Evolutionary conservation across 2,797 vertebrate species (phyloP).

Genomic region (Leuciscus waleckii): DNA sequence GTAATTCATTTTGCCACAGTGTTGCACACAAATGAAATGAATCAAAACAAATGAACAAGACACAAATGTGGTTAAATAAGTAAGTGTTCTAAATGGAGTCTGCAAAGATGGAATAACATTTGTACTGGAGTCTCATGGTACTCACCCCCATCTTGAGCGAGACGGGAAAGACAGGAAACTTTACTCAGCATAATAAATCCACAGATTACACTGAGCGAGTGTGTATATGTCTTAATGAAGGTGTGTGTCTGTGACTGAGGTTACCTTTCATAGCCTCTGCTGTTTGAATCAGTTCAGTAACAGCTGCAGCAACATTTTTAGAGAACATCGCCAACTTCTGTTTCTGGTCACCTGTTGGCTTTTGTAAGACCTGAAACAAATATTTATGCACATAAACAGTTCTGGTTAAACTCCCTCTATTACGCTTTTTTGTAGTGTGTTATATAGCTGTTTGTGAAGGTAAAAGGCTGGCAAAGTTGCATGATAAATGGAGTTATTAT

Average conservation of each 20-base stretch:
- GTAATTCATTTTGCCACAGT: background rate
- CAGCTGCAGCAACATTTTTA: slow-evolving; percentile 87
- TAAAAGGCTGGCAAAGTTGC: background rate
- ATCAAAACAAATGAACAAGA: background rate
- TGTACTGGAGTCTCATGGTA: slow-evolving; percentile 53
- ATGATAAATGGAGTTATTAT: background rate
- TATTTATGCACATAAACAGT: slow-evolving; percentile 3
- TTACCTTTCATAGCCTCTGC: slow-evolving; percentile 96
- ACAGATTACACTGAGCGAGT: background rate
- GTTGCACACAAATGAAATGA: background rate
- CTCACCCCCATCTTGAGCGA: slow-evolving; percentile 82
- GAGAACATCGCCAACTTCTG: slow-evolving; percentile 86
- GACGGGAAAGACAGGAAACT: slow-evolving; percentile 66
- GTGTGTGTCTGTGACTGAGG: background rate
- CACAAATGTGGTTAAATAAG: slow-evolving; percentile 25
- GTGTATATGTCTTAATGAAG: background rate
- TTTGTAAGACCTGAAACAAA: slow-evolving; percentile 86
- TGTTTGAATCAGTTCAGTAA: slow-evolving; percentile 93
- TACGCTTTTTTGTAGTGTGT: background rate
- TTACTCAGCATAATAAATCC: slow-evolving; percentile 51
- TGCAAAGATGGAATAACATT: background rate
- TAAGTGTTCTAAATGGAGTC: background rate
- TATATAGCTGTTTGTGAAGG: background rate
- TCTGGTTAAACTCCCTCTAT: background rate
- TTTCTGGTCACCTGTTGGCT: slow-evolving; percentile 87